Base-by-base conservation (phyloP, 2,888 invertebrate genomes). In the Drosophila niveifrons region DNA sequence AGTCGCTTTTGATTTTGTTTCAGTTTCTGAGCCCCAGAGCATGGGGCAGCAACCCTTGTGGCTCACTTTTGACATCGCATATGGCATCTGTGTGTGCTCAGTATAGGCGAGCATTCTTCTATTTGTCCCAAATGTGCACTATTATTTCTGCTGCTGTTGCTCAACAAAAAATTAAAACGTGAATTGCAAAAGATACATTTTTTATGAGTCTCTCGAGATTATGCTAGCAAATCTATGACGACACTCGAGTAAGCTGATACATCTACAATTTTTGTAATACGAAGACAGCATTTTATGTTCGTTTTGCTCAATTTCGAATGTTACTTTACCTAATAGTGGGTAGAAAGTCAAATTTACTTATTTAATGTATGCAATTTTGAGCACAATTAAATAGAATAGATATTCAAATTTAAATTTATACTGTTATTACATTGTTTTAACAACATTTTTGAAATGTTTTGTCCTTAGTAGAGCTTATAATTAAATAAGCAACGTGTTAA, bases 51-150 rank as follows among this genome's bases (percentile, higher is more conserved):
- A 56, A n/a, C 4, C 13, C 9, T n/a, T 28, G 28, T 6, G 2
- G 1, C 39, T 17, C 4, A 6, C 31, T 8, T 50, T 2, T 44
- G 6, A n/a, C 7, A 23, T 56, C 56, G 36, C 75, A 81, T 78
- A 75, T 70, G 68, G n/a, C n/a, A n/a, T n/a, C 9, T 28, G 47
- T 66, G 36, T 36, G 36, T 36, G 63, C 78, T 68, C 61, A 75
- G 44, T 39, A 23, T 23, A 53, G 34, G 51, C 50, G 44, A 41
- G 55, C 28, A 64, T 79, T 72, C 76, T 74, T 75, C 76, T 78
- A 78, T 80, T 72, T 83, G 81, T 82, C 84, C 87, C 82, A 68
- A 71, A 83, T 76, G 87, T 72, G 67, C 72, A 58, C 61, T 78
- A 65, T 53, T 47, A 13, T 55, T 69, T 50, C 7, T 57, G 47